Conservation (phyloP, 1,140 invertebrate species). For the Solen grandis region DNA sequence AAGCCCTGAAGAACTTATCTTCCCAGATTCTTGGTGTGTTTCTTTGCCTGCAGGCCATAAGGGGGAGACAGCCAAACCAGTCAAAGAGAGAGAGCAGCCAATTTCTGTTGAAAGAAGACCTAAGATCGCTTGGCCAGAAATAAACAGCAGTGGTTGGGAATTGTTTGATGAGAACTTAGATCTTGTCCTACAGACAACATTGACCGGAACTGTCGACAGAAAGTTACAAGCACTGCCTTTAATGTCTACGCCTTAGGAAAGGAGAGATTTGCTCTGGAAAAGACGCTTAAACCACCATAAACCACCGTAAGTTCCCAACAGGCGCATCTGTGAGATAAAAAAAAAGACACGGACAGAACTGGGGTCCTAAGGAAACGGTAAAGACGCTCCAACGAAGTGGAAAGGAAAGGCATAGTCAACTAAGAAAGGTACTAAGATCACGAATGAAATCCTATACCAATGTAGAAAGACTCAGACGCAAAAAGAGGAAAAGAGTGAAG, state of each 20-base stretch:
- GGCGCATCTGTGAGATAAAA: too few relatives aligned
- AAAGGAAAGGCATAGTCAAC: not conserved
- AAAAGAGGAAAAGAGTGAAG: not conserved
- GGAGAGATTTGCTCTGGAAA: not conserved
- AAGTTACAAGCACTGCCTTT: not conserved
- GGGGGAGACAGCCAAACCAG: not conserved
- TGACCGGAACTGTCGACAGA: slow-evolving; percentile 7
- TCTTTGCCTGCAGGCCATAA: not conserved
- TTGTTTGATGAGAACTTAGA: too few relatives aligned
- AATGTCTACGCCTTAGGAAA: not conserved
- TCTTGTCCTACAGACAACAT: not conserved
- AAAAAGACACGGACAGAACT: slow-evolving; percentile 16
- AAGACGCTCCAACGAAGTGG: not conserved
- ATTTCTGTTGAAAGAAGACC: not conserved
- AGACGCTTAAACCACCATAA: not conserved
- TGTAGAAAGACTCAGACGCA: slow-evolving; percentile 29
- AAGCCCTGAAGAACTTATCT: slow-evolving; percentile 18
- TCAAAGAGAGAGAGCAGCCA: too few relatives aligned
- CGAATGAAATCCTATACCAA: not conserved
- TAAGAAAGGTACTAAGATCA: slow-evolving; percentile 41
- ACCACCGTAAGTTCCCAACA: slow-evolving; percentile 8
- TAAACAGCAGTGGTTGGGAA: too few relatives aligned
- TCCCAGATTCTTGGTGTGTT: not conserved
- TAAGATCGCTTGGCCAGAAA: slow-evolving; percentile 9
- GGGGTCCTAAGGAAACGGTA: not conserved